These are phyloP conservation scores for Caerostris darwini DNA, from an alignment of 1,140 invertebrate species.

Conservation along the genomic window DNA sequence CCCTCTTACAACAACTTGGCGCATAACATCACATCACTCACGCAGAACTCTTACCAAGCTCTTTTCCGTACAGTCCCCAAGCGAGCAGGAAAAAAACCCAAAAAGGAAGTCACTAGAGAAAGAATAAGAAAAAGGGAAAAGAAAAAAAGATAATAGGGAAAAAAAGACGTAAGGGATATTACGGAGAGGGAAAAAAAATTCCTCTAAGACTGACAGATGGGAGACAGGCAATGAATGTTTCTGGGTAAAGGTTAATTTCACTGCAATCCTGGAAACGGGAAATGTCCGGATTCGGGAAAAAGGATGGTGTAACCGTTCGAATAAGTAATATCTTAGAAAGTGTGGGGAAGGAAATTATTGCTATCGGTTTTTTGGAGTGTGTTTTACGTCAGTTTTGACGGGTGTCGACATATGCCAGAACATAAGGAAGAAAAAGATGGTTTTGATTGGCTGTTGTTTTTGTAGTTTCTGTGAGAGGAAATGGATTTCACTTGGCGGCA, in stretches of 20 bases:
- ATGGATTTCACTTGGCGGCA: not conserved
- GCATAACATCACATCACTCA: conserved; percentile 35
- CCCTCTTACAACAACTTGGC: conserved; percentile 31
- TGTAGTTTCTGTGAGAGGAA: not conserved
- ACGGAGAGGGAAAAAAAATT: not conserved
- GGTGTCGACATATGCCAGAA: conserved; percentile 13
- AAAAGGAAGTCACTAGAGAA: conserved; percentile 1
- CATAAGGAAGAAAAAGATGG: not conserved
- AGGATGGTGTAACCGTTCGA: conserved; percentile 15
- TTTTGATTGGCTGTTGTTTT: conserved; percentile 5
- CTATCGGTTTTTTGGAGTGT: conserved; percentile 42
- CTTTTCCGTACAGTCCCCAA: not conserved
- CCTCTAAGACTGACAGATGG: conserved; percentile 30
- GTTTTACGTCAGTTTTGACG: conserved; percentile 39
- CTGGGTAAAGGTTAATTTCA: conserved; percentile 48
- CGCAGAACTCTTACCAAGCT: not conserved
- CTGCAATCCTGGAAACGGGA: conserved; percentile 8
- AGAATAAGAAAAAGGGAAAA: not conserved
- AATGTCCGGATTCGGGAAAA: not conserved
- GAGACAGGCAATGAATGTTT: conserved; percentile 65
- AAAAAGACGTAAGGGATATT: conserved; percentile 4
- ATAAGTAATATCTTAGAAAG: conserved; percentile 40
- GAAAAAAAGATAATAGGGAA: too few relatives aligned
- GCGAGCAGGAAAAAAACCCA: not conserved
- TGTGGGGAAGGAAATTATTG: conserved; percentile 18